Evolutionary conservation across 1,140 invertebrate genomes (phyloP).

Genomic region (Drosophila pseudoananassae): DNA sequence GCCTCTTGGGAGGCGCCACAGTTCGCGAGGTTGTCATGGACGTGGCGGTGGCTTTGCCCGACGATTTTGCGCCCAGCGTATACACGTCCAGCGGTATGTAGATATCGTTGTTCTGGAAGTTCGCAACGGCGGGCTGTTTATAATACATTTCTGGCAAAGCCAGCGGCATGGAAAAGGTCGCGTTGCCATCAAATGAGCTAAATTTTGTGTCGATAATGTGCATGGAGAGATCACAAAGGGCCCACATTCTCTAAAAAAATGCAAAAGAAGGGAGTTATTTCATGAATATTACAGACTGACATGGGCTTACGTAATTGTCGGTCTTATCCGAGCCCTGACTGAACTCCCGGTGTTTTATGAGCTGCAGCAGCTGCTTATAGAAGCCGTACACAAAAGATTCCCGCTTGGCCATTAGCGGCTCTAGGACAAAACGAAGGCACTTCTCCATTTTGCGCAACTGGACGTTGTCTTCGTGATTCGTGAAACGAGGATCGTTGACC

Average conservation of each 20-base stretch:
- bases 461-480: constrained; percentile 89
- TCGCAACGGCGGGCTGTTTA: constrained; percentile 59
- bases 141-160: constrained; percentile 81
- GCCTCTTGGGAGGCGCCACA: constrained; percentile 47
- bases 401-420: constrained; percentile 96
- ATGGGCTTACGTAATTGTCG: constrained; percentile 84
- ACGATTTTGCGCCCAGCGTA: constrained; percentile 56
- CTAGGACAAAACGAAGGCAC: constrained; percentile 96
- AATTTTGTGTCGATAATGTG: constrained; percentile 89
- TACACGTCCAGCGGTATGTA: constrained; percentile 80
- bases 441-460: constrained; percentile 91
- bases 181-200: constrained; percentile 64
- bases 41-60: constrained; percentile 46
- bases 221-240: constrained; percentile 96
- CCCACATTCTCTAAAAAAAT: constrained; percentile 94
- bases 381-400: constrained; percentile 98
- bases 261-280: constrained; percentile 5
- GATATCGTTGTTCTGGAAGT: constrained; percentile 74
- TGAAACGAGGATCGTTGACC: constrained; percentile 94
- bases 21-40: constrained; percentile 27
- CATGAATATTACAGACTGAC: not conserved
- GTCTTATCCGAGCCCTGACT: constrained; percentile 86
- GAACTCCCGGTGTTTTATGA: constrained; percentile 96
- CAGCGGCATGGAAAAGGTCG: constrained; percentile 72
- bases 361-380: constrained; percentile 96